Conservation (phyloP, 2,888 invertebrate genomes). For the Carcina quercana region DNA sequence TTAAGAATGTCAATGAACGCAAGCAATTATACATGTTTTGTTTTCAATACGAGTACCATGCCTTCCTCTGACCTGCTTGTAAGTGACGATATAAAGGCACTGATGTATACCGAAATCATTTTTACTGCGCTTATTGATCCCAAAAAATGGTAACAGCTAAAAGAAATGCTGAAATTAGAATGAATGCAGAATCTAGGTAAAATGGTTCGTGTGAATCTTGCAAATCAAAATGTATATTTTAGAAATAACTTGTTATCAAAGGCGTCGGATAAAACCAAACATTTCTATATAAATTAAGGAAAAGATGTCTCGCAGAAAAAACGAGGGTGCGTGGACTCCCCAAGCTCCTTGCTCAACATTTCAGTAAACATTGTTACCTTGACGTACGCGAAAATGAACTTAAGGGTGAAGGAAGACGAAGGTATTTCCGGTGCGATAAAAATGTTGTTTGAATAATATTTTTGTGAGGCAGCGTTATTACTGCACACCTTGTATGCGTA, state of each 20-base stretch:
- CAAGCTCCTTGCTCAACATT: conserved; percentile 53
- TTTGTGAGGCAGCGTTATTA: conserved; percentile 66
- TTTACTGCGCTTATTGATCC: too few species aligned
- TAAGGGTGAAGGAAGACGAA: conserved; percentile 27
- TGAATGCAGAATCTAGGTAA: too few species aligned
- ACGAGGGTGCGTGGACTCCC: conserved; percentile 57
- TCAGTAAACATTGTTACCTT: conserved; percentile 57
- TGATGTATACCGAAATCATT: too few species aligned
- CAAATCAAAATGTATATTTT: too few species aligned
- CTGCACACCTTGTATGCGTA: conserved; percentile 74
- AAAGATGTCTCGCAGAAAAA: conserved; percentile 65
- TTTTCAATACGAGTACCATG: too few species aligned
- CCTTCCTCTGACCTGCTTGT: too few species aligned
- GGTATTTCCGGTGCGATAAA: conserved; percentile 24
- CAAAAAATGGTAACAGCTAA: too few species aligned
- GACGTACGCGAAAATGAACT: conserved; percentile 34
- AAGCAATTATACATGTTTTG: too few species aligned
- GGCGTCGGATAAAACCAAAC: conserved; percentile 60
- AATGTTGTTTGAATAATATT: conserved; percentile 50
- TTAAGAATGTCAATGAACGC: too few species aligned
- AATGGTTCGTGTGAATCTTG: too few species aligned
- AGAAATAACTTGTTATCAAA: conserved; percentile 54
- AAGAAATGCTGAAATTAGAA: too few species aligned
- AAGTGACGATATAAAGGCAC: too few species aligned
- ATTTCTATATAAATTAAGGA: conserved; percentile 72